Conservation (phyloP, 1,140 invertebrate species). For the Himalopsyche phryganea region DNA sequence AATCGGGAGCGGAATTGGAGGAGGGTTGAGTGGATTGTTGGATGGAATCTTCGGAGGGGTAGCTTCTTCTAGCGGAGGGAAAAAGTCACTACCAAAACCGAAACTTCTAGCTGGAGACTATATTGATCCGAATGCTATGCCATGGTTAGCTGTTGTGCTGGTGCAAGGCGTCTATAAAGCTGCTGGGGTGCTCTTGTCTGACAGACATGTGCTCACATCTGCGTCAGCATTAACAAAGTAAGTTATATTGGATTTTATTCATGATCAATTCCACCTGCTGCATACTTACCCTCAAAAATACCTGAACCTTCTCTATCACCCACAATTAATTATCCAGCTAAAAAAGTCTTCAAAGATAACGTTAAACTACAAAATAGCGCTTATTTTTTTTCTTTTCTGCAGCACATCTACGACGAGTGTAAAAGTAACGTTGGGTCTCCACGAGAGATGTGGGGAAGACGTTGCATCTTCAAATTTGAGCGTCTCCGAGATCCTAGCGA, state of each 20-base stretch:
- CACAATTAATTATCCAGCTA: too few species aligned
- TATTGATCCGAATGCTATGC: constrained; percentile 51
- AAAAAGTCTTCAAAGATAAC: too few species aligned
- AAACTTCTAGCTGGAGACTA: constrained; percentile 47
- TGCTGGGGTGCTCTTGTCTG: constrained; percentile 54
- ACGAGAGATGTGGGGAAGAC: constrained; percentile 51
- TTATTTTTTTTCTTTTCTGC: constrained; percentile 6
- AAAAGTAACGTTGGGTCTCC: constrained; percentile 53
- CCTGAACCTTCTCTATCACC: too few species aligned
- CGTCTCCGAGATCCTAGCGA: constrained; percentile 45
- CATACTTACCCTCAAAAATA: too few species aligned
- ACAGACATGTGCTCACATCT: constrained; percentile 55
- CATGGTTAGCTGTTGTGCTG: constrained; percentile 53
- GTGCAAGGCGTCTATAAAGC: constrained; percentile 36
- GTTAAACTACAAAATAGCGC: too few species aligned
- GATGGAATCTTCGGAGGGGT: not conserved
- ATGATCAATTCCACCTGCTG: too few species aligned
- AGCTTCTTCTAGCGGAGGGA: not conserved
- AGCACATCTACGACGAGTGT: constrained; percentile 48
- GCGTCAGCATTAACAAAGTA: constrained; percentile 52
- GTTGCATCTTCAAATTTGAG: constrained; percentile 49
- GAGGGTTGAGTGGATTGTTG: not conserved
- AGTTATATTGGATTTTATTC: constrained; percentile 23
- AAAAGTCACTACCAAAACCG: not conserved
- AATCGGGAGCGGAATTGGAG: not conserved